Percentiles rank a stretch among this genome's conserved stretches.
Evolutionary conservation across 2,113 vertebrate genomes (phyloP).

Genomic region (Sinocyclocheilus anophthalmus): DNA sequence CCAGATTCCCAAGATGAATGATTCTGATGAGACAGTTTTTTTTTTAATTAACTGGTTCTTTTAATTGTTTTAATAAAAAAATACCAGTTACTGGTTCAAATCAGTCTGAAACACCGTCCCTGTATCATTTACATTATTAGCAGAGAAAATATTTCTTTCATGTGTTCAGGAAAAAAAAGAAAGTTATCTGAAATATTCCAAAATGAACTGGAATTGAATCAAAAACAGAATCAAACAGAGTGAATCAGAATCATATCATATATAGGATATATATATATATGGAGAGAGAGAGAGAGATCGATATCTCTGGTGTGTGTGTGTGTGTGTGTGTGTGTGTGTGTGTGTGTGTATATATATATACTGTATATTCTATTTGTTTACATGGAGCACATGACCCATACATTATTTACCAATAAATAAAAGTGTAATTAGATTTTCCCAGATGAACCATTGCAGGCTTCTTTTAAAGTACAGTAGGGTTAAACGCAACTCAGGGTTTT

Average conservation of each 20-base stretch:
- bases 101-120: not conserved
- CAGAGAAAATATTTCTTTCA: not conserved
- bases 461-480: conserved; percentile 2
- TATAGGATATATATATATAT: too few relatives aligned
- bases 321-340: too few relatives aligned
- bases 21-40: not conserved
- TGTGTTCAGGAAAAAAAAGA: not conserved
- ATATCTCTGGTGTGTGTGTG: too few relatives aligned
- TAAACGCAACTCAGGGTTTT: conserved; percentile 34
- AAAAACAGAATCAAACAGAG: not conserved
- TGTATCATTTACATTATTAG: not conserved
- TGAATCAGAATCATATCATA: not conserved
- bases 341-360: too few relatives aligned
- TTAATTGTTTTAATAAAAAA: too few relatives aligned
- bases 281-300: too few relatives aligned
- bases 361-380: too few relatives aligned
- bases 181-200: not conserved
- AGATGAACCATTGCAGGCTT: not conserved
- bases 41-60: too few relatives aligned
- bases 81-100: not conserved
- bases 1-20: not conserved
- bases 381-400: not conserved
- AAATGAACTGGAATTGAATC: not conserved
- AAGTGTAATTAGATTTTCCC: not conserved
- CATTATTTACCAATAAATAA: conserved; percentile 1